Evolutionary conservation across 2,888 invertebrate species (phyloP), one percentile per base, ranked within the genome.

Genomic region (Brachycybe producta): DNA sequence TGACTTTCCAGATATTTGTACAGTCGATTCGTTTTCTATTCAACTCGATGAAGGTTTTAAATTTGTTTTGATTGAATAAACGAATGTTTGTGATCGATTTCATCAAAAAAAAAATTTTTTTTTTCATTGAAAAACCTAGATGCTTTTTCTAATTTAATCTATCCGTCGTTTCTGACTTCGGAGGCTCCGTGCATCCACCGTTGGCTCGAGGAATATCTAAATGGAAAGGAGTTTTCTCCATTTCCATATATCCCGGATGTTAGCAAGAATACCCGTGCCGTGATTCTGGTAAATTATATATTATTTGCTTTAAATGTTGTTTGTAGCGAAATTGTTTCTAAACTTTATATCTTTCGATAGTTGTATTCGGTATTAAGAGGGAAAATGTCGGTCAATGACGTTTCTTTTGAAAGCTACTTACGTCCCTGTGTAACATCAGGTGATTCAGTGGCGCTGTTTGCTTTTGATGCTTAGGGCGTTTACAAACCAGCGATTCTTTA

Each of bases 221-320:
- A 72, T 36, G 74, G 74, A 13, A 61, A 67, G 0, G 70, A 74
- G 5, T 53, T 55, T 45, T 63, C 72, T 0, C 73, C 78, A 11
- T 87, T 81, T 65, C 84, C 84, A 0, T 81, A 78, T 65, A 72
- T 90, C 59, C 71, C 73, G 13, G 74, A 78, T 55, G 79, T 90
- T 1, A 90, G 87, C 67, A 71, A 71, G 30, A 74, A 74, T 59
- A 81, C 82, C 2, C 78, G 74, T 55, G 78, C 83, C 69, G 69
- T 88, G 44, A 72, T 90, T 52, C 81, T 82, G 69, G 80, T 86
- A 61, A 69, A 71, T 57, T 58, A 59, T 26, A 53, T 23, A 19
- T 32, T 45, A n/a, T 8, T 21, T 23, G n/a, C 24, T 47, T 47
- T 47, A 39, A 24, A 15, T 27, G 15, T 39, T n/a, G n/a, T n/a